Evolutionary conservation across 2,797 vertebrate species (phyloP).

Genomic region (Gymnopithys bicolor): DNA sequence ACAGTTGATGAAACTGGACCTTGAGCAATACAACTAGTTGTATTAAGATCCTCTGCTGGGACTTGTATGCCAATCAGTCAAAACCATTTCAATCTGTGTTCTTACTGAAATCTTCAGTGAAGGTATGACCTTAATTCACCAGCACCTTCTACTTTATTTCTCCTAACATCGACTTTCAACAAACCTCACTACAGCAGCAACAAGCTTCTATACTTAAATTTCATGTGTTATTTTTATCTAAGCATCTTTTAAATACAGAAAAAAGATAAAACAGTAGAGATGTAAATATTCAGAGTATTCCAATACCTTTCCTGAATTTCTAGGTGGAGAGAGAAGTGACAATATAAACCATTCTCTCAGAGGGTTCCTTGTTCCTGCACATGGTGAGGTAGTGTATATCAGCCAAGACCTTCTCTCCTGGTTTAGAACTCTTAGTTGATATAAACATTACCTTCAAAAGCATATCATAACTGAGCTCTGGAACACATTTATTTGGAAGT

Average conservation of each 20-base stretch:
- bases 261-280: background rate
- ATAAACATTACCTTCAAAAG: background rate
- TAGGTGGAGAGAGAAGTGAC: background rate
- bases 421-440: background rate
- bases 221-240: background rate
- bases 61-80: background rate
- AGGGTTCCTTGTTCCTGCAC: background rate
- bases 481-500: background rate
- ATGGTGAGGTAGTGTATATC: background rate
- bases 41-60: background rate
- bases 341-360: background rate
- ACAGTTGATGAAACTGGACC: background rate
- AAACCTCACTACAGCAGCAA: background rate
- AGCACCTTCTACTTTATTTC: background rate
- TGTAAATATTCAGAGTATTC: background rate
- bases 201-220: background rate
- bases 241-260: background rate
- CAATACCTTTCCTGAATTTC: background rate
- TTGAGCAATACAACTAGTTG: background rate
- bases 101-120: background rate
- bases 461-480: background rate
- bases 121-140: background rate
- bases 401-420: background rate
- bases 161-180: background rate
- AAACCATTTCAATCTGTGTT: background rate